Conservation (phyloP, 2,797 vertebrate species). For the Buphagus erythrorhynchus region DNA sequence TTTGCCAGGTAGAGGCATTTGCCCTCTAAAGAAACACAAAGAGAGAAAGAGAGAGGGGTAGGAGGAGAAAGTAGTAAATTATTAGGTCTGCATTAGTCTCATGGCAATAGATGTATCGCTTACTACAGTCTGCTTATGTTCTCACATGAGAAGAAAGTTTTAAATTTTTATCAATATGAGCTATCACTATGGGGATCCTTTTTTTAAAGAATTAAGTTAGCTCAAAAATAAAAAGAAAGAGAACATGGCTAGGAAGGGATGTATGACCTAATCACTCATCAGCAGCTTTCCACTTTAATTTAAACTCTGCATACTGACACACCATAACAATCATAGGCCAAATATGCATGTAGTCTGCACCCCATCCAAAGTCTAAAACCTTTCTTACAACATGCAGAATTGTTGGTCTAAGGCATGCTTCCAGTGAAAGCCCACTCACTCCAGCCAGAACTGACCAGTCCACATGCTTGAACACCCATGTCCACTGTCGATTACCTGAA, state of each 20-base stretch:
- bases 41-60: conserved; percentile 52
- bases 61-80: conserved; percentile 58
- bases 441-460: conserved; percentile 72
- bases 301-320: conserved; percentile 66
- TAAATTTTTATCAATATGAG: conserved; percentile 64
- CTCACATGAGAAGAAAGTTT: conserved; percentile 35
- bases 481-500: conserved; percentile 77
- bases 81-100: conserved; percentile 65
- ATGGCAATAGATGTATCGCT: conserved; percentile 67
- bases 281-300: conserved; percentile 67
- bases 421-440: conserved; percentile 67
- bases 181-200: conserved; percentile 63
- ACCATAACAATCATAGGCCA: conserved; percentile 53
- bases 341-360: conserved; percentile 48
- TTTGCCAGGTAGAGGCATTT: conserved; percentile 77
- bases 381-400: conserved; percentile 52
- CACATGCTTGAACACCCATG: conserved; percentile 75
- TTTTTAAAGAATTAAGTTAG: conserved; percentile 62
- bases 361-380: conserved; percentile 62
- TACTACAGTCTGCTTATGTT: conserved; percentile 57
- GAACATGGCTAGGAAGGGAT: conserved; percentile 58
- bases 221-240: conserved; percentile 35
- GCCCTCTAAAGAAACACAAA: conserved; percentile 67
- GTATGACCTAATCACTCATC: conserved; percentile 64
- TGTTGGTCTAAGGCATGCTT: conserved; percentile 79